A percentile compares a stretch with the other conserved stretches of the same genome.
Evolutionary conservation across 1,140 invertebrate species (phyloP).

Genomic region (Plodia interpunctella): DNA sequence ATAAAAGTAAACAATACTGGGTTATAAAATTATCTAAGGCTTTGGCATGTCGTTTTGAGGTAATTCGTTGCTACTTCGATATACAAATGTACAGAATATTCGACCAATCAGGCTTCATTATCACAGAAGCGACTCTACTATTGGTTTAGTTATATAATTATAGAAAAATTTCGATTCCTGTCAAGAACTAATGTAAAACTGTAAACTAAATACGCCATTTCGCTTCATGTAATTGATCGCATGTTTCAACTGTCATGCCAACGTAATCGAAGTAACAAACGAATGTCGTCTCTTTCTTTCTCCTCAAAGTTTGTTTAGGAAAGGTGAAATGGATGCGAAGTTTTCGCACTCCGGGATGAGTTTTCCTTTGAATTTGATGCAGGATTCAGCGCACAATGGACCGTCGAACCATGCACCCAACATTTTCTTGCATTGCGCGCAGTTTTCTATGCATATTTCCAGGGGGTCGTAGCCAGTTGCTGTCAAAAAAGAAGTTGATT

Average conservation of each 20-base stretch:
- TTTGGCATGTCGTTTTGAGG: conserved; percentile 33
- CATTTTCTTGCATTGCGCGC: conserved; percentile 92
- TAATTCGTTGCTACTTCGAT: background rate
- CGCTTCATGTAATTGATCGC: too few species aligned
- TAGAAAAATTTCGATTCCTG: too few species aligned
- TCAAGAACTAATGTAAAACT: too few species aligned
- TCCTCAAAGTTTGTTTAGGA: conserved; percentile 81
- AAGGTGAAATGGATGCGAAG: conserved; percentile 86
- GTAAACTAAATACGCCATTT: too few species aligned
- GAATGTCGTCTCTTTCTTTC: conserved; percentile 4
- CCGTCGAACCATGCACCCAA: conserved; percentile 90
- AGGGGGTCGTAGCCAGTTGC: conserved; percentile 63
- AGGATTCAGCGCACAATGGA: conserved; percentile 87
- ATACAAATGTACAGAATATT: background rate
- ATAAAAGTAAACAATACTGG: conserved; percentile 26
- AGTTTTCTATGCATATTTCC: conserved; percentile 88
- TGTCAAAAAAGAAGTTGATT: conserved; percentile 22
- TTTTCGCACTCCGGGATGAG: conserved; percentile 91
- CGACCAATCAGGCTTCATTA: too few species aligned
- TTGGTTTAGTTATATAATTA: too few species aligned
- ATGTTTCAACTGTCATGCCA: background rate
- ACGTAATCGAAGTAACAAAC: background rate
- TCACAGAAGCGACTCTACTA: too few species aligned
- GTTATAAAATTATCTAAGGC: conserved; percentile 30
- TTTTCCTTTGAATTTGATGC: conserved; percentile 88